Conservation (phyloP, 2,888 invertebrate genomes). For the Sinopyrophorus schimmeli region DNA sequence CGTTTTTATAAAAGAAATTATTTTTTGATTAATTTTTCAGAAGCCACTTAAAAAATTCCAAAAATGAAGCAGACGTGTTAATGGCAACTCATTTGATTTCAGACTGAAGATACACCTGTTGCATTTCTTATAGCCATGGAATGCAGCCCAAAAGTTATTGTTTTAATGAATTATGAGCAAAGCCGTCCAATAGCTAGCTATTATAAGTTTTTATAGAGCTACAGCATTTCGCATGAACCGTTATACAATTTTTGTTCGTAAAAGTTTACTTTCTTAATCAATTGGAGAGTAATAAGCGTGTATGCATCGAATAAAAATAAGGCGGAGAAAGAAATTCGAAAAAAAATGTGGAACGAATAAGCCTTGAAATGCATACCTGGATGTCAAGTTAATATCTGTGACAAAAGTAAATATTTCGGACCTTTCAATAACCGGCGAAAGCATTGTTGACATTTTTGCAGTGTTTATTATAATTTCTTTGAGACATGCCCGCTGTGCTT, state of each 20-base stretch:
- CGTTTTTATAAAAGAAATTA: too few species aligned
- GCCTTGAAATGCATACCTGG: conserved; percentile 16
- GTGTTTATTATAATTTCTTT: conserved; percentile 24
- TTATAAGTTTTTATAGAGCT: conserved; percentile 2
- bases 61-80: conserved; percentile 10
- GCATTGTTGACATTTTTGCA: conserved; percentile 28
- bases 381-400: conserved; percentile 27
- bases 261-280: too few species aligned
- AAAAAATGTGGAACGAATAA: conserved; percentile 12
- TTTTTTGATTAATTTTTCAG: too few species aligned
- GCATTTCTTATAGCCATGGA: conserved; percentile 29
- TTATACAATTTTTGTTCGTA: too few species aligned
- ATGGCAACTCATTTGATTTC: conserved; percentile 19
- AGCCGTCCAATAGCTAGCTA: conserved; percentile 18
- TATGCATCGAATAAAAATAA: too few species aligned
- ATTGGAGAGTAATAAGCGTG: too few species aligned
- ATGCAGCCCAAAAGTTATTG: conserved; percentile 32
- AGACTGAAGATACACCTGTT: conserved; percentile 29
- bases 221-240: too few species aligned
- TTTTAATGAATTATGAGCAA: conserved; percentile 32
- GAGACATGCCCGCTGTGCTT: conserved; percentile 18
- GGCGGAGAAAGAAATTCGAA: not conserved
- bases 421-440: conserved; percentile 4
- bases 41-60: too few species aligned
- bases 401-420: conserved; percentile 23